These are phyloP conservation scores for Acrossocheilus wenchowensis DNA, from an alignment of 2,797 vertebrate genomes.

Conservation along the genomic window DNA sequence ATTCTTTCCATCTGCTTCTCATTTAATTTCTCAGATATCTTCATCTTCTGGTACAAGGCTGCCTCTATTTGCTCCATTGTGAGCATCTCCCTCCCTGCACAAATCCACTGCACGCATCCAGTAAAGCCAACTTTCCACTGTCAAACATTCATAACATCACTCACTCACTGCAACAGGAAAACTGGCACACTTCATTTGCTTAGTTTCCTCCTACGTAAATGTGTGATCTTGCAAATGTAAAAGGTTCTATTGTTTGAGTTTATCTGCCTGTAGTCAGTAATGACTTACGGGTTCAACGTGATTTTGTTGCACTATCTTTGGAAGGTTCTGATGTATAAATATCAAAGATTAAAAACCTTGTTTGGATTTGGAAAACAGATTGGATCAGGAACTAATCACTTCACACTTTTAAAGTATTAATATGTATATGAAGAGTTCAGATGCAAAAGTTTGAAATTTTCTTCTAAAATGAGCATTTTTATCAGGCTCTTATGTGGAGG, in stretches of 20 bases:
- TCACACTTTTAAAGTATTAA: neutral
- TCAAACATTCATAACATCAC: neutral
- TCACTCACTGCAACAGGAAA: slow-evolving; percentile 16
- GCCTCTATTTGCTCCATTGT: slow-evolving; percentile 60
- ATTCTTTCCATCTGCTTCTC: slow-evolving; percentile 25
- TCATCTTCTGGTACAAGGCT: slow-evolving; percentile 29
- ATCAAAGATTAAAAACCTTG: slow-evolving; percentile 10
- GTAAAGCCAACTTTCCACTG: neutral
- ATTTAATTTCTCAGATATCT: slow-evolving; percentile 9
- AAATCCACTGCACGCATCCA: neutral
- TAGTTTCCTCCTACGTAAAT: slow-evolving; percentile 62
- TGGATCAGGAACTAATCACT: slow-evolving; percentile 11
- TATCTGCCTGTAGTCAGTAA: slow-evolving; percentile 35
- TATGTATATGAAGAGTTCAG: neutral
- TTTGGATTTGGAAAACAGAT: neutral
- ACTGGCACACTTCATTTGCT: slow-evolving; percentile 77
- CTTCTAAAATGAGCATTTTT: too few relatives aligned
- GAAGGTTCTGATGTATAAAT: neutral
- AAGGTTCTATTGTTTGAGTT: slow-evolving; percentile 69
- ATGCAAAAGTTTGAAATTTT: too few relatives aligned
- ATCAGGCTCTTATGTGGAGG: too few relatives aligned
- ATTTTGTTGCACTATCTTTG: slow-evolving; percentile 39
- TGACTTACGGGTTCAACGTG: neutral
- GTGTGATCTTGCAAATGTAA: slow-evolving; percentile 55
- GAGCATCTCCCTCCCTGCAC: neutral